phyloP scores from a whole-genome alignment of 2,797 vertebrate genomes.

The Fistularia commersonii region DNA sequence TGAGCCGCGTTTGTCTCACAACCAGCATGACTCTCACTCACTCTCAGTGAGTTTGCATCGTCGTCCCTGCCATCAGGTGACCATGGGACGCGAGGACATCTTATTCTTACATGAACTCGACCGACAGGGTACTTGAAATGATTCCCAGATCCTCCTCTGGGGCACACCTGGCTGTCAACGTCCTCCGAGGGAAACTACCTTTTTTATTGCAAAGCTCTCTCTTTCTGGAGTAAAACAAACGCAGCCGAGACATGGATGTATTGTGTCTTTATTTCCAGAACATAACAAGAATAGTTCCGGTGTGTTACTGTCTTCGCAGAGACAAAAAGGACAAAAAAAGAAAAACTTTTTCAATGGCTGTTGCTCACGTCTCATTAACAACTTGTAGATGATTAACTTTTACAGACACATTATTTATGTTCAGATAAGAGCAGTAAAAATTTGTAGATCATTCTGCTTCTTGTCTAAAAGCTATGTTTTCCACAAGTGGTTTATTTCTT shows the following conservation, averaged over 20 bases:
- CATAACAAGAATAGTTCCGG: constrained; percentile 10
- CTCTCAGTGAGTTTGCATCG: not conserved
- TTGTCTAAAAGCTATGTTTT: constrained; percentile 4
- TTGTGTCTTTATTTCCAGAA: constrained; percentile 5
- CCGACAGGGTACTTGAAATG: not conserved
- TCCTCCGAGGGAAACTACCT: constrained; percentile 55
- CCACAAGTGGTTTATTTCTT: constrained; percentile 17
- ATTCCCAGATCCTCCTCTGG: not conserved
- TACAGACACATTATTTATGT: constrained; percentile 80
- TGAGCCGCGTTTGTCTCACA: constrained; percentile 54
- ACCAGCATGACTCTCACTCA: constrained; percentile 12
- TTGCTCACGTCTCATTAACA: constrained; percentile 57
- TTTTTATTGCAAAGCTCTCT: constrained; percentile 25
- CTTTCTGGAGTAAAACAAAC: constrained; percentile 15
- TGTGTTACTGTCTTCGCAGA: constrained; percentile 15
- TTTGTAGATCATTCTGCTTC: constrained; percentile 20
- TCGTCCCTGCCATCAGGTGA: no score
- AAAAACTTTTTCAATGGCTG: constrained; percentile 59
- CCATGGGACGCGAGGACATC: constrained; percentile 3
- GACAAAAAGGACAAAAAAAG: constrained; percentile 23
- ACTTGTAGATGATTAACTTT: constrained; percentile 74
- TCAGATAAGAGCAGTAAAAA: constrained; percentile 73
- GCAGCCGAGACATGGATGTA: constrained; percentile 33
- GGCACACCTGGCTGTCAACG: constrained; percentile 1
- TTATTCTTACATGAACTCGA: constrained; percentile 7